phyloP scores from a whole-genome alignment of 2,888 invertebrate genomes.

The Pantelozetes paolii region DNA sequence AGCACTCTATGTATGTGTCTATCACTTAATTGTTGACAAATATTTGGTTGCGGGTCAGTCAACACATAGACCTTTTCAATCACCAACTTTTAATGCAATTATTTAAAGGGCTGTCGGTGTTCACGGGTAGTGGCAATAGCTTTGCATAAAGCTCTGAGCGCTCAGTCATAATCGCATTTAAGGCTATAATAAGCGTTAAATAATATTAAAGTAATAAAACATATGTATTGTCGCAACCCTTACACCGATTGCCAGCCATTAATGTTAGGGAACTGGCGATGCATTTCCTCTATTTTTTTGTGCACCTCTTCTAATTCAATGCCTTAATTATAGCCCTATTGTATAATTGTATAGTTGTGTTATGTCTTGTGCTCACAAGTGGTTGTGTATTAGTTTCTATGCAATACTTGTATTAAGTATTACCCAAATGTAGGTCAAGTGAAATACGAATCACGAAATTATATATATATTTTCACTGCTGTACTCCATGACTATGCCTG shows the following conservation, averaged over 20 bases:
- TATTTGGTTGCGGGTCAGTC: background rate
- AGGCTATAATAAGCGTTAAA: too few relatives aligned
- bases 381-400: background rate
- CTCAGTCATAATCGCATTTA: too few relatives aligned
- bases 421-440: constrained; percentile 18
- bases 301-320: background rate
- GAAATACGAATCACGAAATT: constrained; percentile 26
- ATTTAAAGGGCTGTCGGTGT: background rate
- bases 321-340: background rate
- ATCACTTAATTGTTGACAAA: background rate
- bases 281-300: constrained; percentile 6
- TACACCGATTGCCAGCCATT: too few relatives aligned
- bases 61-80: background rate
- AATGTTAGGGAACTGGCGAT: constrained; percentile 2
- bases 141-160: too few relatives aligned
- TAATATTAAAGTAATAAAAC: too few relatives aligned
- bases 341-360: constrained; percentile 9
- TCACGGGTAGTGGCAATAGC: too few relatives aligned
- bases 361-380: background rate
- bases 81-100: background rate
- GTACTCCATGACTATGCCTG: too few relatives aligned
- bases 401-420: background rate
- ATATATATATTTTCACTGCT: background rate
- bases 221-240: too few relatives aligned
- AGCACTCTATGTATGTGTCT: background rate